Evolutionary conservation across 2,888 invertebrate species (phyloP).

Genomic region (Ennomos erosarius): DNA sequence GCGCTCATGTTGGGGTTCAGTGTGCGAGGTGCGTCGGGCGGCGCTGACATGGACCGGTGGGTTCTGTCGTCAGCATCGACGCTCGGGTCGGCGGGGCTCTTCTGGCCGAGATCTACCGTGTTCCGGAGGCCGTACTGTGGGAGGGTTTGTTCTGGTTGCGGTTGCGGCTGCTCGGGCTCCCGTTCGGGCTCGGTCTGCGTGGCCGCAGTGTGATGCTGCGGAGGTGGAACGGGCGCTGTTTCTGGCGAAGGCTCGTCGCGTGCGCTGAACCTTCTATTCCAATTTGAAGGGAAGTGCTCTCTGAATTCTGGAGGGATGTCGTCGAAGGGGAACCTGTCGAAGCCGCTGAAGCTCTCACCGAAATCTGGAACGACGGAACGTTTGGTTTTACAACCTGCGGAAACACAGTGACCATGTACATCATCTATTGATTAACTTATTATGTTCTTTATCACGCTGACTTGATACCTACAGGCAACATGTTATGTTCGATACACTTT

Average conservation of each 20-base stretch:
- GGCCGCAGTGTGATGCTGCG: conserved; percentile 65
- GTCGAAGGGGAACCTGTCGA: conserved; percentile 83
- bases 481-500: too few relatives aligned
- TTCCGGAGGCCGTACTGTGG: conserved; percentile 90
- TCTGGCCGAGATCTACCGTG: conserved; percentile 92
- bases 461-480: too few relatives aligned
- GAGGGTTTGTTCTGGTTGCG: conserved; percentile 62
- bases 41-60: conserved; percentile 92
- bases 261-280: conserved; percentile 71
- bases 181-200: conserved; percentile 75
- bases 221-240: conserved; percentile 51
- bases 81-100: conserved; percentile 82
- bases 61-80: conserved; percentile 85
- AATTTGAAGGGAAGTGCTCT: conserved; percentile 77
- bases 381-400: conserved; percentile 54
- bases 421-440: too few relatives aligned
- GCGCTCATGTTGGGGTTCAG: conserved; percentile 67
- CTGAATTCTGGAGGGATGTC: conserved; percentile 81
- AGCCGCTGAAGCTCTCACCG: conserved; percentile 76
- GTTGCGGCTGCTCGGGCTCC: conserved; percentile 47
- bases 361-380: conserved; percentile 76
- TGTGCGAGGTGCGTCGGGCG: conserved; percentile 84
- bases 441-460: too few relatives aligned
- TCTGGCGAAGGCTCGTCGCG: conserved; percentile 63
- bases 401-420: conserved; percentile 22